Base-by-base conservation (phyloP, 2,888 invertebrate species). In the Drosophila peninsularis region DNA sequence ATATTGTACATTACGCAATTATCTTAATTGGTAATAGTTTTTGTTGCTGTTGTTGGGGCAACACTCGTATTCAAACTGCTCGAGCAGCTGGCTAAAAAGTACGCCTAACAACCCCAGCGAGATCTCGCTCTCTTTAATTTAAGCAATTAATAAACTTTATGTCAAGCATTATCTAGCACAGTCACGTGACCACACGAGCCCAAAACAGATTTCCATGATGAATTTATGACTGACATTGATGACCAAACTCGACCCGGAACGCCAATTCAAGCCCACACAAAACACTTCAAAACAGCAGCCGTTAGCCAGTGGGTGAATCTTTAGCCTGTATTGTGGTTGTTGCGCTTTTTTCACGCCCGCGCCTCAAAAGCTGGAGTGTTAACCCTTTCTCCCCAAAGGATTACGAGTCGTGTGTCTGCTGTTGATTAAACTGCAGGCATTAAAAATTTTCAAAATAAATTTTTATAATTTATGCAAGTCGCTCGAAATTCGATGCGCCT, bases 161-260 rank as follows among this genome's bases (percentile, higher is more conserved):
- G 72, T 84, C 85, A 84, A 74, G 57, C 82, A 85, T 85, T 85
- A 88, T 89, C 84, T 88, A 85, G 87, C 69, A 47, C 37, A 75
- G 69, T 90, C 86, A 86, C 86, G 90, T 86, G 90, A 86, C 90
- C 77, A 74, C 89, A 90, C 81, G 81, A 65, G 68, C 80, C 74
- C 85, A 80, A 86, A 86, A 79, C 81, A 88, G 87, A 90, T 86
- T 86, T 86, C 79, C 89, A 71, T 86, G 86, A 86, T 86, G 90
- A 90, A 90, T 90, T 86, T 86, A 86, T 88, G 90, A 80, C 87
- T 88, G 86, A 80, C 89, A 90, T 86, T 86, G 86, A 86, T 90
- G 89, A 71, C 55, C 68, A 27, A 37, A 24, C 47, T 30, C 47
- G 19, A 47, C 17, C 44, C 44, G 9, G 5, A 14, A 47, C 45